Evolutionary conservation across 2,888 invertebrate genomes (phyloP), one percentile per base, ranked within the genome.

Genomic region (Ctena decussata): DNA sequence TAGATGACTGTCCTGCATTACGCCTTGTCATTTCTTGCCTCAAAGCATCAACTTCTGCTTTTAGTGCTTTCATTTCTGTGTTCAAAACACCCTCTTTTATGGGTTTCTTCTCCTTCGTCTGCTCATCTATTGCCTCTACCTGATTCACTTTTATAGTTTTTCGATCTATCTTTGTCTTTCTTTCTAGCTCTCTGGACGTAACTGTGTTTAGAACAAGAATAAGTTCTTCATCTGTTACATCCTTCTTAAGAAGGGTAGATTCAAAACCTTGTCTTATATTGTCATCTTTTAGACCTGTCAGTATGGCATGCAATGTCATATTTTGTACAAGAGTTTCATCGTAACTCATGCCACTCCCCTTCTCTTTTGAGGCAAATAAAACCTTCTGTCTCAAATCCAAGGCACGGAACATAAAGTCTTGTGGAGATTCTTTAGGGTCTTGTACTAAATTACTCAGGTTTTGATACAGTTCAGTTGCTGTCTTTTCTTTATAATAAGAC

Each of bases 391-490:
- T 41, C 30, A 72, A 72, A 5, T 72, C 72, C 21, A 72, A 27
- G 44, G 72, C 72, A 5, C 44, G 15, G 8, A 72, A 72, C 30
- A 72, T 0, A 44, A 72, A 72, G 18, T 72, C 72, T 44, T 72
- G 72, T 2, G 44, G 30, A 44, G n/a, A n/a, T 44, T 72, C 72
- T 72, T 72, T 72, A 3, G 41, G 1, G 0, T 41, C 44, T 44
- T 72, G 72, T 18, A 21, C 27, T 11, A 72, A 44, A 12, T 41
- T 72, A n/a, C 44, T 44, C 8, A 72, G 44, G 5, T 44, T n/a
- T 35, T 72, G 72, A 72, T 79, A 79, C 24, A 85, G 39, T 39
- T 85, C 85, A 24, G 85, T 79, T 18, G 76, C 76, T 0, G 65
- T 44, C 24, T 72, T 21, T 21, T 72, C 72, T 27, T 72, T 41